Conservation (phyloP, 2,113 vertebrate genomes). For the Fregetta grallaria region DNA sequence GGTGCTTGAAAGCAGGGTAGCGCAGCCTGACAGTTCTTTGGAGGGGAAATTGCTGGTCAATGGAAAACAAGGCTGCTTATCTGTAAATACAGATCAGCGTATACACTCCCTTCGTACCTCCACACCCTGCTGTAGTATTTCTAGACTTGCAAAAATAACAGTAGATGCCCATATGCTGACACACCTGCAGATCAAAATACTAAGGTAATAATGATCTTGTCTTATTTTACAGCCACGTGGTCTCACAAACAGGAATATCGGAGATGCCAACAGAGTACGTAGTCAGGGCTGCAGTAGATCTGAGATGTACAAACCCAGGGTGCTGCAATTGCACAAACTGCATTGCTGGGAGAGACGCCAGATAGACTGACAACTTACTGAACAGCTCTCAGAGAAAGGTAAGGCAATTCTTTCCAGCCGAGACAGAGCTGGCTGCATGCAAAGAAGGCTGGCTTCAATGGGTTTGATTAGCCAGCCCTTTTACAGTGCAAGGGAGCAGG, state of each 20-base stretch:
- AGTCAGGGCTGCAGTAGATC: background rate
- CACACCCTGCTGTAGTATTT: background rate
- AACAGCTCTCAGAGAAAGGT: background rate
- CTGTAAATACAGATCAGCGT: background rate
- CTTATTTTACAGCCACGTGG: background rate
- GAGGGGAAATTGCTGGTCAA: background rate
- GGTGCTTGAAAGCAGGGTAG: background rate
- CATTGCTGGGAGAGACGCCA: background rate
- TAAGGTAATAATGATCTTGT: background rate
- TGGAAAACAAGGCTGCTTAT: background rate
- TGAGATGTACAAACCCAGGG: background rate
- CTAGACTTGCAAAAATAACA: background rate
- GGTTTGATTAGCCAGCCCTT: background rate
- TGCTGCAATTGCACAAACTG: background rate
- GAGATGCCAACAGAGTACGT: background rate
- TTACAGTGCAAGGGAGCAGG: background rate
- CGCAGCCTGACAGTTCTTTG: background rate
- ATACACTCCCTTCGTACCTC: rapidly evolving
- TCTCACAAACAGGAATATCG: background rate
- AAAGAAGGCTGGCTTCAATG: background rate
- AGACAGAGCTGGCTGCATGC: background rate
- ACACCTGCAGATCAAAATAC: background rate
- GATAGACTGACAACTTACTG: background rate
- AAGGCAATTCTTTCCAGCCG: background rate
- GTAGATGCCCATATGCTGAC: background rate